phyloP scores from a whole-genome alignment of 2,888 invertebrate species.

The Hypomecis punctinalis region DNA sequence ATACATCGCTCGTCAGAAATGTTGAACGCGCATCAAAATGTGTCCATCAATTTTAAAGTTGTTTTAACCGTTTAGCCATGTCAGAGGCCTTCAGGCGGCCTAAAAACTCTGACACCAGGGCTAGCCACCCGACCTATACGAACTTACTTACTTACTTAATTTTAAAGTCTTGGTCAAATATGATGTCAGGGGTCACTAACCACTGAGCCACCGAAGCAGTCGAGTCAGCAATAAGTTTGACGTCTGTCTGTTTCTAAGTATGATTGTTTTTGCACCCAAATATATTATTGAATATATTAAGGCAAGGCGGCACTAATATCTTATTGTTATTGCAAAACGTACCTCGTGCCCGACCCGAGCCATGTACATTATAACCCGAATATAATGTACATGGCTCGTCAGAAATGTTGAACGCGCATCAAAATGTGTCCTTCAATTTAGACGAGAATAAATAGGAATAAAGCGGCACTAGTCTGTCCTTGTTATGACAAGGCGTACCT shows the following conservation, averaged over 20 bases:
- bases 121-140: too few relatives aligned
- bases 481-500: slow-evolving; percentile 23
- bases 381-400: not conserved
- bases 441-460: slow-evolving; percentile 25
- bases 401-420: not conserved
- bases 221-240: too few relatives aligned
- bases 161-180: too few relatives aligned
- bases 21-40: not conserved
- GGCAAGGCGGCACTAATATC: slow-evolving; percentile 28
- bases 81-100: too few relatives aligned
- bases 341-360: too few relatives aligned
- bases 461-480: slow-evolving; percentile 27
- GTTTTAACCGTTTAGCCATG: too few relatives aligned
- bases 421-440: not conserved
- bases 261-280: too few relatives aligned
- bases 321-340: slow-evolving; percentile 23
- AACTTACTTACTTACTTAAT: too few relatives aligned
- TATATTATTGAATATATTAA: slow-evolving; percentile 33
- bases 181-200: too few relatives aligned
- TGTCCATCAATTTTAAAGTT: not conserved
- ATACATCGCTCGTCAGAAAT: not conserved
- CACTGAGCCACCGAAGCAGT: too few relatives aligned
- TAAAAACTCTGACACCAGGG: too few relatives aligned
- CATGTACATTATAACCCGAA: not conserved
- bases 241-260: too few relatives aligned